Percentiles rank a stretch among this genome's conserved stretches.
These are phyloP conservation scores for Bombus cullumanus DNA, from an alignment of 1,140 invertebrate genomes.

Conservation along the genomic window DNA sequence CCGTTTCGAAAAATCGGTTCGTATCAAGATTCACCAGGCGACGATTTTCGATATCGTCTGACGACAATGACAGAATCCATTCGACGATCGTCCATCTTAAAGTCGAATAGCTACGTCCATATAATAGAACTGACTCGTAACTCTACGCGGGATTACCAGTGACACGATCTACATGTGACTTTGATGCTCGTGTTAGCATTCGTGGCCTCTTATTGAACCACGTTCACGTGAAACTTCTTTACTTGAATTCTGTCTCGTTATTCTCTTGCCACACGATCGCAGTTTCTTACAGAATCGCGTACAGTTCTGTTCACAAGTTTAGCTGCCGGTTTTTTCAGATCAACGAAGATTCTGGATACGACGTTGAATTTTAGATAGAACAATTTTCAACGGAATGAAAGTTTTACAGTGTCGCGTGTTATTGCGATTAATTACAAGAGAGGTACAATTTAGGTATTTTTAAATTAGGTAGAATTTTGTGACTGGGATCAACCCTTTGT, in stretches of 20 bases:
- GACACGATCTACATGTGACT: not conserved
- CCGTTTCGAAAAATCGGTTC: not conserved
- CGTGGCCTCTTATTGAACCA: not conserved
- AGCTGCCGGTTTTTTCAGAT: too few relatives aligned
- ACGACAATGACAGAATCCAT: not conserved
- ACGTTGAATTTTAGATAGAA: not conserved
- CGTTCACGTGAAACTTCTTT: too few relatives aligned
- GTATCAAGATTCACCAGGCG: slow-evolving; percentile 3
- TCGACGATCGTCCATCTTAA: not conserved
- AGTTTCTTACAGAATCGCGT: not conserved
- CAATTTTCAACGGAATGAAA: not conserved
- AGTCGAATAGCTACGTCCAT: not conserved
- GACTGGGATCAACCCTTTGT: not conserved
- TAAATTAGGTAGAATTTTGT: not conserved
- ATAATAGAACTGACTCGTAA: not conserved
- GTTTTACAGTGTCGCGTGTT: not conserved
- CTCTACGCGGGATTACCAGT: not conserved
- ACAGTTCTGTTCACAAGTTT: too few relatives aligned
- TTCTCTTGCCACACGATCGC: not conserved
- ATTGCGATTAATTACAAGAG: not conserved
- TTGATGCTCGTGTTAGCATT: not conserved
- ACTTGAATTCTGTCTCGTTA: not conserved
- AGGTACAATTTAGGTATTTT: not conserved
- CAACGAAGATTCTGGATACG: not conserved
- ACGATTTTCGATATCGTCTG: not conserved